Conservation (phyloP, 2,888 invertebrate genomes). For the Stenolophus ochropezus region DNA sequence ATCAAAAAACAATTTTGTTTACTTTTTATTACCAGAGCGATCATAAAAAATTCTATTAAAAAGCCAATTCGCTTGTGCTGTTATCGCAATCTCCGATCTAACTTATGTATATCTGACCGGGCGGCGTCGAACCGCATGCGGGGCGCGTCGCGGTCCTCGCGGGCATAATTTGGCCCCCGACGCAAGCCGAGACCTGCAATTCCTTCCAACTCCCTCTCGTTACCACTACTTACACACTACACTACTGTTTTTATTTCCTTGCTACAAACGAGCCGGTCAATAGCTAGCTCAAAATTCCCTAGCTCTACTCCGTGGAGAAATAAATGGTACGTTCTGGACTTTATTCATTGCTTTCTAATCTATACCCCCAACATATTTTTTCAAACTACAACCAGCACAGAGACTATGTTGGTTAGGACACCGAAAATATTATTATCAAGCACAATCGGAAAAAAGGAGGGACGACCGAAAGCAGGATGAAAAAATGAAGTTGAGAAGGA, state of each 20-base stretch:
- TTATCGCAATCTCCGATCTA: slow-evolving; percentile 55
- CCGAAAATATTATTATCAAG: too few species aligned
- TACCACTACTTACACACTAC: slow-evolving; percentile 51
- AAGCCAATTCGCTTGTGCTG: slow-evolving; percentile 42
- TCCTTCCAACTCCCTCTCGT: slow-evolving; percentile 56
- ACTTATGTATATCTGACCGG: slow-evolving; percentile 58
- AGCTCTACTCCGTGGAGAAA: too few species aligned
- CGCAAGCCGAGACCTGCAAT: slow-evolving; percentile 48
- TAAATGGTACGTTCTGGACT: too few species aligned
- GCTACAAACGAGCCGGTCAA: background rate
- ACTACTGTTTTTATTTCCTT: slow-evolving; percentile 8
- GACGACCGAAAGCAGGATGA: too few species aligned
- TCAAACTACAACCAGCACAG: too few species aligned
- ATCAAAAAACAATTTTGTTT: slow-evolving; percentile 46
- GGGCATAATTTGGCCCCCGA: slow-evolving; percentile 58
- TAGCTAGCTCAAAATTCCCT: background rate
- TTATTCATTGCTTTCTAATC: too few species aligned
- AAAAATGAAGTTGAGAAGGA: too few species aligned
- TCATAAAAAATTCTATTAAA: slow-evolving; percentile 59
- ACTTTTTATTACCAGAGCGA: slow-evolving; percentile 34
- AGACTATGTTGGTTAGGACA: too few species aligned
- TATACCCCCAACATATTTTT: too few species aligned
- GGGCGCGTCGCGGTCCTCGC: slow-evolving; percentile 48
- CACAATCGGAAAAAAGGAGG: too few species aligned
- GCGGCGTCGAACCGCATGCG: slow-evolving; percentile 36